Conservation (phyloP, 2,797 vertebrate genomes). For the Ambastaia sidthimunki region DNA sequence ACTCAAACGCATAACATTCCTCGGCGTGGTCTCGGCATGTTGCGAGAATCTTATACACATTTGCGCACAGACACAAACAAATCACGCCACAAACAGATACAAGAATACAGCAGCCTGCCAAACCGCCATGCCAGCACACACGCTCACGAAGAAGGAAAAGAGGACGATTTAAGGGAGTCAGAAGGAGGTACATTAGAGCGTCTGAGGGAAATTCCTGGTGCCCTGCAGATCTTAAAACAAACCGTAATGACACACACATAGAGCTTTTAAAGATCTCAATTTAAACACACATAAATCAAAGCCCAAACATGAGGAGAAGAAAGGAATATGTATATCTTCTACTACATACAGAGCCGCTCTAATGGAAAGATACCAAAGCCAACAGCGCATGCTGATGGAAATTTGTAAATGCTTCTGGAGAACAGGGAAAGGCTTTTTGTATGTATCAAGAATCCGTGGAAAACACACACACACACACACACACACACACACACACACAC, state of each 20-base stretch:
- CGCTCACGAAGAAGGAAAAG: conserved; percentile 27
- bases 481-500: background rate
- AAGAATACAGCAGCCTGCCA: conserved; percentile 32
- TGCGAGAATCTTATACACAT: conserved; percentile 36
- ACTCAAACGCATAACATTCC: conserved; percentile 35
- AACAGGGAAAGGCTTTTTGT: background rate
- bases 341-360: conserved; percentile 34
- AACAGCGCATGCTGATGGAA: conserved; percentile 18
- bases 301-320: conserved; percentile 21
- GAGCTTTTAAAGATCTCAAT: conserved; percentile 50
- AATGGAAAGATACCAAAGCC: conserved; percentile 34
- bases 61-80: conserved; percentile 32
- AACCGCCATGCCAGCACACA: conserved; percentile 27
- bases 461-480: conserved; percentile 17
- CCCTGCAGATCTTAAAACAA: conserved; percentile 57
- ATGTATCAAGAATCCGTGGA: conserved; percentile 30
- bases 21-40: conserved; percentile 38
- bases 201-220: conserved; percentile 61
- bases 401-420: conserved; percentile 23
- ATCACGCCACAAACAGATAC: conserved; percentile 36
- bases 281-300: conserved; percentile 52
- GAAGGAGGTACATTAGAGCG: conserved; percentile 49
- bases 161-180: conserved; percentile 7
- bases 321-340: conserved; percentile 40
- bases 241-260: conserved; percentile 43